A percentile compares a stretch with the other conserved stretches of the same genome.
Evolutionary conservation across 2,113 vertebrate genomes (phyloP).

Genomic region (Trematocara macrostoma): DNA sequence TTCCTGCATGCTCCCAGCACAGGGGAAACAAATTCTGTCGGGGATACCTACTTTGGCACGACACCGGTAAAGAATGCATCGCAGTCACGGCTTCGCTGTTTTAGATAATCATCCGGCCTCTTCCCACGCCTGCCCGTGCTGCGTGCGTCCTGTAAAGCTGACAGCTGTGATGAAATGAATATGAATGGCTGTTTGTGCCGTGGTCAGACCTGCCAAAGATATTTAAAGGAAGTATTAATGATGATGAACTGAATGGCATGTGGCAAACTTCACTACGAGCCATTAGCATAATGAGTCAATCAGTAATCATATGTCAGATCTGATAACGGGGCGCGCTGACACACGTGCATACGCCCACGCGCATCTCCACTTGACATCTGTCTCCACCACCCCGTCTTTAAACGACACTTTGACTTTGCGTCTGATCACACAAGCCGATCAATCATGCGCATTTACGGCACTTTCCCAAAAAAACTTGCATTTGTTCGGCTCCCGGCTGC

Average conservation of each 20-base stretch:
- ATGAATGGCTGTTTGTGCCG: background rate
- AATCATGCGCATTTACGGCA: conserved; percentile 7
- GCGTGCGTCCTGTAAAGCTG: rapidly evolving
- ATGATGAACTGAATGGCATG: conserved; percentile 22
- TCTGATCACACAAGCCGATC: background rate
- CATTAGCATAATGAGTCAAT: conserved; percentile 17
- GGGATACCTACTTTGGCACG: no score
- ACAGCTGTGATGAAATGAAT: background rate
- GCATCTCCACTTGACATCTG: background rate
- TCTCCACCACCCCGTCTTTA: background rate
- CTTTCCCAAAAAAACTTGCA: background rate
- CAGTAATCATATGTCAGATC: background rate
- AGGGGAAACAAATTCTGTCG: no score
- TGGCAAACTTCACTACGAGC: background rate
- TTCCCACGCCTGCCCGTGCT: background rate
- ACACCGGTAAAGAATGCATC: conserved; percentile 22
- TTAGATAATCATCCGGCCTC: conserved; percentile 12
- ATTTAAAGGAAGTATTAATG: conserved; percentile 9
- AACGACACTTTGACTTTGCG: background rate
- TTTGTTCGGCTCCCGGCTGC: conserved; percentile 10
- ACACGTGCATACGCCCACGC: background rate
- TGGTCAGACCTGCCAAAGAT: background rate
- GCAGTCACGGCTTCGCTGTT: background rate
- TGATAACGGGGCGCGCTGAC: background rate
- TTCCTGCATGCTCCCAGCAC: no score